A percentile compares a stretch with the other conserved stretches of the same genome.
Conservation (phyloP, 2,888 invertebrate genomes). For the Protophormia terraenovae region DNA sequence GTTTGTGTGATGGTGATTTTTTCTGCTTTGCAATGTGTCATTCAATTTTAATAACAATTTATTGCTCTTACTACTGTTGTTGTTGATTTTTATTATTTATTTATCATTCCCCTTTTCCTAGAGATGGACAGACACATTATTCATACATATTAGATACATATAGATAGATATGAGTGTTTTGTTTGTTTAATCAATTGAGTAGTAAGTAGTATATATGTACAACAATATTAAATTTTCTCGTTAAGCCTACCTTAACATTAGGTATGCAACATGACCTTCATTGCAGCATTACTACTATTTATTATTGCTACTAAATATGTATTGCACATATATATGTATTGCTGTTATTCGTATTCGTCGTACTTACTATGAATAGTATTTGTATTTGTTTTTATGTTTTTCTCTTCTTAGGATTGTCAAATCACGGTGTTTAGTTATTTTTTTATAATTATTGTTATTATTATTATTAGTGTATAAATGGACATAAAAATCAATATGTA, state of each 20-base stretch:
- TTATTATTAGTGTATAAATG: too few relatives aligned
- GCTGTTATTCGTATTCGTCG: too few relatives aligned
- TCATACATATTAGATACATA: background rate
- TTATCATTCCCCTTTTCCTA: background rate
- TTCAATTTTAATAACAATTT: conserved; percentile 35
- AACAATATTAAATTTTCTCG: conserved; percentile 44
- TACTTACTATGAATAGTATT: too few relatives aligned
- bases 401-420: too few relatives aligned
- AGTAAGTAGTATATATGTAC: background rate
- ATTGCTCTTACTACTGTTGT: conserved; percentile 17
- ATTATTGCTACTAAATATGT: background rate
- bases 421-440: too few relatives aligned
- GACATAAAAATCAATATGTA: too few relatives aligned
- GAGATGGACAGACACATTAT: too few relatives aligned
- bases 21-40: background rate
- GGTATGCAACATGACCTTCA: conserved; percentile 76
- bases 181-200: conserved; percentile 27
- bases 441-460: too few relatives aligned
- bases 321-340: too few relatives aligned
- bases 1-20: background rate
- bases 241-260: conserved; percentile 63
- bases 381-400: too few relatives aligned
- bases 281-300: conserved; percentile 69
- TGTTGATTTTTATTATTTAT: conserved; percentile 13
- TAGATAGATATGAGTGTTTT: background rate